These are phyloP conservation scores for Marisa cornuarietis DNA, from an alignment of 1,140 invertebrate species.

Conservation along the genomic window DNA sequence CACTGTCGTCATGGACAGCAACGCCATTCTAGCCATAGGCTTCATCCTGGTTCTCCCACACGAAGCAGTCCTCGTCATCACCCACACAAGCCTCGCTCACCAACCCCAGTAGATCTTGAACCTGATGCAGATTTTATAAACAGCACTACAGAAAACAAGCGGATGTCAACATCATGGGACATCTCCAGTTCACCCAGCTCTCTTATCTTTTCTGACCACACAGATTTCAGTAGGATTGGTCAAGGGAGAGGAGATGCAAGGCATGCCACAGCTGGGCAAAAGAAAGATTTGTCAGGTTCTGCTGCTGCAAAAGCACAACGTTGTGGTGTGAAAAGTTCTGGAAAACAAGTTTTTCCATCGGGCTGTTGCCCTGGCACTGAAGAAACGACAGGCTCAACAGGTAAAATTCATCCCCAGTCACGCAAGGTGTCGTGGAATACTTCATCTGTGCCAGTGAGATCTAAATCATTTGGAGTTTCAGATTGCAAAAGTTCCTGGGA, in stretches of 20 bases:
- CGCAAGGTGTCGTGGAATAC: constrained; percentile 17
- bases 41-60: neutral
- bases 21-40: constrained; percentile 35
- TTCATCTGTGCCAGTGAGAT: constrained; percentile 6
- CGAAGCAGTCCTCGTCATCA: constrained; percentile 22
- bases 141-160: too few relatives aligned
- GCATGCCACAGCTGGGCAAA: too few relatives aligned
- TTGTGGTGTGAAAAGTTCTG: too few relatives aligned
- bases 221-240: neutral
- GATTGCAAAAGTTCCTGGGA: constrained; percentile 3
- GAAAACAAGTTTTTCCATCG: too few relatives aligned
- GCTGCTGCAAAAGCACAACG: too few relatives aligned
- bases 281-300: too few relatives aligned
- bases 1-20: constrained; percentile 27
- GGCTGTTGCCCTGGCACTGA: too few relatives aligned
- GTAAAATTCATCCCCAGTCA: neutral
- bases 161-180: too few relatives aligned
- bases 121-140: neutral
- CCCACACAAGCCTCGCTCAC: constrained; percentile 27
- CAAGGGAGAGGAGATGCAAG: too few relatives aligned
- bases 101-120: constrained; percentile 12
- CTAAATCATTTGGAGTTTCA: constrained; percentile 19
- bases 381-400: too few relatives aligned
- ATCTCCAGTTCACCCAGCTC: too few relatives aligned
- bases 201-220: constrained; percentile 4